Evolutionary conservation across 2,797 vertebrate species (phyloP), one percentile per base, ranked within the genome.

Genomic region (Hippocampus kuda): DNA sequence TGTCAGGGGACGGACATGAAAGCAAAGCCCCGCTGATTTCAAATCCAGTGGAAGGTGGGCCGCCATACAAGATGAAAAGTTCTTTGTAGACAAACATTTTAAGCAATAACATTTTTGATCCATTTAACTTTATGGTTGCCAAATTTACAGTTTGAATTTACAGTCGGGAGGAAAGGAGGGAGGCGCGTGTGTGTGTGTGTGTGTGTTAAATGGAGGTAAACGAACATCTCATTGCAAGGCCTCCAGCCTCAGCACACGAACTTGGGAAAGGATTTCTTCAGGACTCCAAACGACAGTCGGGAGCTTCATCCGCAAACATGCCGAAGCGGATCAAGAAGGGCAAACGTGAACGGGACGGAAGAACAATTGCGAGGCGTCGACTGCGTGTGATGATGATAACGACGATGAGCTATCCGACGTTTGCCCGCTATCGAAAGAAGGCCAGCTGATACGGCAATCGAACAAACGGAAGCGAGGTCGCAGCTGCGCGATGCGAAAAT

Each of bases 81-180:
- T 91, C 87, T 89, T 83, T 85, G 85, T 90, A 91, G 91, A 90
- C 89, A 91, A 92, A 92, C 90, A 91, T 91, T 90, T 91, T 89
- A 90, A 65, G 90, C 90, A 91, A 91, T 90, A 91, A 90, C 85
- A 90, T 88, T 90, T 92, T 86, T 4, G 13, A 3, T 84, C 80
- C 79, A 77, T 88, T 89, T 83, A 34, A 85, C 79, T 81, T 85
- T 86, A 85, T 87, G 84, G 80, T 87, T 80, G 79, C 82, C 80
- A 82, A n/a, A n/a, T n/a, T n/a, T n/a, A n/a, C n/a, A n/a, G n/a
- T n/a, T n/a, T n/a, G 81, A 85, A 73, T 73, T 71, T 69, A 86
- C 85, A 84, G 70, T 77, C 79, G 83, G 79, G 80, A 75, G 73
- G 57, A 68, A 69, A 66, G 68, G 71, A 69, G 75, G 70, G 72